phyloP scores from a whole-genome alignment of 2,113 vertebrate genomes.

The Prionailurus viverrinus region DNA sequence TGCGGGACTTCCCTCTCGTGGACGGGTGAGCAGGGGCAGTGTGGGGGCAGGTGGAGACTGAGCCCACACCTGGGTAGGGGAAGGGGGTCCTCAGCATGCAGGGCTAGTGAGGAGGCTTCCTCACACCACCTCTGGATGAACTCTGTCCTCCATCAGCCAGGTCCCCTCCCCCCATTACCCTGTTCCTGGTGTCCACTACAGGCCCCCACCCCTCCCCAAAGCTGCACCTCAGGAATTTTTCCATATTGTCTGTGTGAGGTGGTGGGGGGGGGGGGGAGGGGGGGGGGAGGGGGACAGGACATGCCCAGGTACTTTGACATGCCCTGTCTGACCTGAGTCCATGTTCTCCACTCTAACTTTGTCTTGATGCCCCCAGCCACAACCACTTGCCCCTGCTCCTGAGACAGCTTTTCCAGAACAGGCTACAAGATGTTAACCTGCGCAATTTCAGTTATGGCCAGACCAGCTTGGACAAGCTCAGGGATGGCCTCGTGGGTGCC shows the following conservation, averaged over 20 bases:
- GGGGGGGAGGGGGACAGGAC: too few species aligned
- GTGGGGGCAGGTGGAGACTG: background rate
- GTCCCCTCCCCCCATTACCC: constrained; percentile 63
- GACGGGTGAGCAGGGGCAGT: constrained; percentile 61
- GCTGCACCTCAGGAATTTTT: background rate
- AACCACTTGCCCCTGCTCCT: constrained; percentile 93
- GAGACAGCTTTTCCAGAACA: constrained; percentile 89
- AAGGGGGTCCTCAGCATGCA: background rate
- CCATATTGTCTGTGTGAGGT: background rate
- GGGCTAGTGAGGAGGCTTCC: background rate
- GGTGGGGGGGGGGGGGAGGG: background rate
- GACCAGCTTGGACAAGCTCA: constrained; percentile 92
- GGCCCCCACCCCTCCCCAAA: background rate
- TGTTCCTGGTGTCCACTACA: background rate
- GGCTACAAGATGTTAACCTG: constrained; percentile 88
- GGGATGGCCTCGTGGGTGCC: constrained; percentile 91
- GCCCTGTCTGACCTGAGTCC: background rate
- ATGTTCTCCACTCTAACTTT: background rate
- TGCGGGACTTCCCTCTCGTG: constrained; percentile 65
- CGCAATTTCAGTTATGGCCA: constrained; percentile 85
- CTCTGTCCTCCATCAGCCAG: constrained; percentile 77
- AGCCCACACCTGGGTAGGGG: too few species aligned
- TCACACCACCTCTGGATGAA: background rate
- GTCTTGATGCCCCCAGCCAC: constrained; percentile 87
- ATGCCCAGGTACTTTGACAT: background rate